Evolutionary conservation across 2,113 vertebrate genomes (phyloP).

Genomic region (Pholis gunnellus): DNA sequence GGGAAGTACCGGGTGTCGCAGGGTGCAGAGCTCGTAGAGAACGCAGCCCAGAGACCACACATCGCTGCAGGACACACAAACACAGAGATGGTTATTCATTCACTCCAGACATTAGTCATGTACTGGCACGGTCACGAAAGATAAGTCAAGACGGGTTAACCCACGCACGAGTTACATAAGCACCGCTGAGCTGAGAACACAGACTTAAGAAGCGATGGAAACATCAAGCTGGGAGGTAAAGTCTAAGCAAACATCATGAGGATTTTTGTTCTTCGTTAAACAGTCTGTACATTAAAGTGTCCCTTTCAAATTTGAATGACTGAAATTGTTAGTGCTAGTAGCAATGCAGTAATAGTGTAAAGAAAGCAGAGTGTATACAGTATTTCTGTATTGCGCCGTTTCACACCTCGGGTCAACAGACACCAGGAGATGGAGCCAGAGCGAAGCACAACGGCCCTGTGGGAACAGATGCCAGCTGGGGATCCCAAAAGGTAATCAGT

Average conservation of each 20-base stretch:
- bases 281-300: background rate
- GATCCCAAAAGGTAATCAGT: no score
- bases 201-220: background rate
- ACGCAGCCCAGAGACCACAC: constrained; percentile 97
- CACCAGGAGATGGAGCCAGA: background rate
- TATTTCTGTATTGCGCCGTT: background rate
- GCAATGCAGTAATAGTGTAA: background rate
- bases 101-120: constrained; percentile 51
- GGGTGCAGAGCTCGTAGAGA: constrained; percentile 93
- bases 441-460: no score
- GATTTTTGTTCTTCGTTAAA: background rate
- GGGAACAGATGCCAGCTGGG: no score
- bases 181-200: background rate
- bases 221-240: background rate
- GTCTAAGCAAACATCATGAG: background rate
- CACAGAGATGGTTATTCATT: constrained; percentile 44
- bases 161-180: constrained; percentile 20
- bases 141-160: background rate
- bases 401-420: background rate
- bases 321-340: background rate
- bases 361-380: background rate
- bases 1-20: constrained; percentile 89
- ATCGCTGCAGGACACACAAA: constrained; percentile 85
- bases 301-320: background rate
- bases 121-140: background rate